A percentile compares a stretch with the other conserved stretches of the same genome.
These are phyloP conservation scores for Tetanocera ferruginea DNA, from an alignment of 2,888 invertebrate species.

Conservation along the genomic window DNA sequence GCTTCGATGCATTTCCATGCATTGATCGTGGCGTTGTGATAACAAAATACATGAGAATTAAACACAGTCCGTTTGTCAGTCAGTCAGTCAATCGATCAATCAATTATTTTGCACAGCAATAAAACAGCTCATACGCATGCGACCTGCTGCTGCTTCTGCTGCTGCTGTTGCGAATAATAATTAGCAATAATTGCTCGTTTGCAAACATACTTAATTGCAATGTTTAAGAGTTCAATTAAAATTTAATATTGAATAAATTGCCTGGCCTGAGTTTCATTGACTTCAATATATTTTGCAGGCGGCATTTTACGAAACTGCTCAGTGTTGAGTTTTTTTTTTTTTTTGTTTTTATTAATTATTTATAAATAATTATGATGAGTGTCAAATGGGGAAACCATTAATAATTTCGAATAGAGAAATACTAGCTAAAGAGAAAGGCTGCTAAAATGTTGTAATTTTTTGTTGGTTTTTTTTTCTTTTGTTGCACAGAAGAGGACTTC, in stretches of 20 bases:
- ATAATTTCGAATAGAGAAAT: too few relatives aligned
- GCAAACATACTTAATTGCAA: constrained; percentile 41
- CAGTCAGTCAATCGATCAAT: constrained; percentile 20
- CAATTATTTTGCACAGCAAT: constrained; percentile 18
- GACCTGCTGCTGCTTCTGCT: neutral
- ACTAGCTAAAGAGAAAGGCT: too few relatives aligned
- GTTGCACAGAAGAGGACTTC: too few relatives aligned
- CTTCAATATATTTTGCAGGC: neutral
- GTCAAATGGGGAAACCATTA: too few relatives aligned
- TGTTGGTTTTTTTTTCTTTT: too few relatives aligned
- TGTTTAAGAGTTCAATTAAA: constrained; percentile 37
- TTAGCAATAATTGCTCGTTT: constrained; percentile 63
- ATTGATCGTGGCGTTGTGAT: neutral
- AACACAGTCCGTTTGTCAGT: neutral
- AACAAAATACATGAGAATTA: neutral
- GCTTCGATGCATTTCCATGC: neutral
- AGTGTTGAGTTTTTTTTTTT: too few relatives aligned
- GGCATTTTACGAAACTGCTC: too few relatives aligned
- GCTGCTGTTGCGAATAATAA: constrained; percentile 58
- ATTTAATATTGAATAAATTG: constrained; percentile 15
- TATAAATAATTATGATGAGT: too few relatives aligned
- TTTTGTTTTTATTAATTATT: too few relatives aligned
- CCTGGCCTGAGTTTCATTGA: neutral
- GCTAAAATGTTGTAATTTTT: too few relatives aligned
- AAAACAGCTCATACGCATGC: constrained; percentile 22